Evolutionary conservation across 2,113 vertebrate species (phyloP), one percentile per base, ranked within the genome.

Genomic region (Alligator mississippiensis): DNA sequence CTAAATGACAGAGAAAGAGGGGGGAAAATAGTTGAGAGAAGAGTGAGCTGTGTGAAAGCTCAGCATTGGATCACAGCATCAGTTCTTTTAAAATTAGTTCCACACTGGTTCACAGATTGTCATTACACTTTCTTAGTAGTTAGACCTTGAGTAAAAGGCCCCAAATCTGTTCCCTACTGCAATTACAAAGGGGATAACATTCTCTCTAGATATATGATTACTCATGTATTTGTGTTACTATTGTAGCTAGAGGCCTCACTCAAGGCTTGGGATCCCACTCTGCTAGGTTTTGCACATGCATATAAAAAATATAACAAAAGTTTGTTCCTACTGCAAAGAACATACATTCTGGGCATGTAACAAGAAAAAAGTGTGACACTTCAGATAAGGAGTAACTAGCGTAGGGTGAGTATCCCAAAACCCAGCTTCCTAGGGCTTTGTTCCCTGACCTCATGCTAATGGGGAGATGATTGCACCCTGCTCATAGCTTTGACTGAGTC

Each of bases 401-500:
- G 4, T 38, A 21, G 22, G 16, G 3, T 24, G 55, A 2, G 3
- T 3, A 8, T 16, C 13, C 27, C 19, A 24, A 18, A 12, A 47
- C 66, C 19, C 18, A 18, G 22, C 10, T 25, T 3, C 21, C 5
- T 14, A 3, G 19, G 68, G 24, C 25, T 84, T 82, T 80, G 38
- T 63, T 72, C 19, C 54, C 61, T 17, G 11, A 72, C 63, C 60
- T 0, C 1, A 0, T 2, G 30, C 5, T 34, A 3, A 0, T 2
- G 19, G 55, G 17, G 76, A 13, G 21, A 72, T 38, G 14, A 19
- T 47, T 38, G 24, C 38, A 47, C 38, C 22, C 68, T 12, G 19
- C 47, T 47, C 30, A 47, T 22, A 24, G 10, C 6, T 47, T 22
- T 30, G 19, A 47, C 7, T 34, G 22, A 72, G 30, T 22, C 34